These are phyloP conservation scores for Caenorhabditis remanei DNA, from an alignment of 1,140 invertebrate species.

Conservation along the genomic window DNA sequence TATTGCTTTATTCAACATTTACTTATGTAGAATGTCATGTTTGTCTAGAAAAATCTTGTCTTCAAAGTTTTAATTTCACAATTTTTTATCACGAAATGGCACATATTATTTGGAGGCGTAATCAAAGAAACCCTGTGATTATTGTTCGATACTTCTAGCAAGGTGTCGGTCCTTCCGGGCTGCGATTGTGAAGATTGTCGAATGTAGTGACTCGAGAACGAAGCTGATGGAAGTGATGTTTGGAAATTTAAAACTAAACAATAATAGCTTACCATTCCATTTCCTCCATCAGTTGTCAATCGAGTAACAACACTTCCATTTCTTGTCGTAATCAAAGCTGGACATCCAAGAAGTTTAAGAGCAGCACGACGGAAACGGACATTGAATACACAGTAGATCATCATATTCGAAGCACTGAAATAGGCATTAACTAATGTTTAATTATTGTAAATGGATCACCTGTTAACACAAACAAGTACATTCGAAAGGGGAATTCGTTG, in stretches of 20 bases:
- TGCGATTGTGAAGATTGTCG: slow-evolving; percentile 2
- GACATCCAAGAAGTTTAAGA: slow-evolving; percentile 12
- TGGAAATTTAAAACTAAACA: not conserved
- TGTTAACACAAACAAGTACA: slow-evolving; percentile 75
- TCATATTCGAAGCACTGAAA: slow-evolving; percentile 61
- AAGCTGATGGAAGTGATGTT: not conserved
- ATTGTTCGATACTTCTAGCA: not conserved
- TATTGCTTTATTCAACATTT: not conserved
- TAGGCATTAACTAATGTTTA: not conserved
- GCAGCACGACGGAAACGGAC: slow-evolving; percentile 55
- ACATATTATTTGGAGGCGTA: not conserved
- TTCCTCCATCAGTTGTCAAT: not conserved
- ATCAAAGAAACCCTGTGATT: not conserved
- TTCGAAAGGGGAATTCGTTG: slow-evolving; percentile 73
- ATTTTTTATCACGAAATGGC: slow-evolving; percentile 9
- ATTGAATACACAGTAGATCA: slow-evolving; percentile 61
- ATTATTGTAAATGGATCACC: slow-evolving; percentile 57
- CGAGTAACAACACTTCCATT: slow-evolving; percentile 11
- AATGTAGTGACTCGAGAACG: slow-evolving; percentile 2
- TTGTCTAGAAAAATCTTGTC: not conserved
- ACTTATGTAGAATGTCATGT: not conserved
- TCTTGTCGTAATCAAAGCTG: not conserved
- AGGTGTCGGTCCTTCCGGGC: not conserved
- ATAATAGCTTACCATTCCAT: not conserved
- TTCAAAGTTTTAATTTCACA: not conserved